phyloP scores from a whole-genome alignment of 2,888 invertebrate species.

The Acleris sparsana region DNA sequence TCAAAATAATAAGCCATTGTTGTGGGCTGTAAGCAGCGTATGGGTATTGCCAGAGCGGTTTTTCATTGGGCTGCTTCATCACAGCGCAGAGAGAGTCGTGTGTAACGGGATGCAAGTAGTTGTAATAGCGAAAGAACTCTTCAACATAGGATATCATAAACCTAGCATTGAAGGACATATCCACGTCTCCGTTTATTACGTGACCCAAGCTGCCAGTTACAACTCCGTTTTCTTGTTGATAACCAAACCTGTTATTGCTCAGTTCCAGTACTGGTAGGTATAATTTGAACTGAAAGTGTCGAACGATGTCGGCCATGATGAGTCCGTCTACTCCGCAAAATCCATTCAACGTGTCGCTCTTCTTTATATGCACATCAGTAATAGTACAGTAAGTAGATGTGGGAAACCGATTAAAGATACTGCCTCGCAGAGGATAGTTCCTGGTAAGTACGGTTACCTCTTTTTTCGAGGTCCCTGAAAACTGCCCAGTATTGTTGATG shows the following conservation, averaged over 20 bases:
- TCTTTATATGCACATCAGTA: conserved; percentile 46
- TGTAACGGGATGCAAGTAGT: conserved; percentile 49
- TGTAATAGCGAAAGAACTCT: conserved; percentile 23
- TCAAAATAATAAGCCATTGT: conserved; percentile 40
- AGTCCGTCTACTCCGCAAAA: conserved; percentile 61
- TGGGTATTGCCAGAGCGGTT: conserved; percentile 56
- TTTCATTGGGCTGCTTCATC: conserved; percentile 43
- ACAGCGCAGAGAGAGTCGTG: conserved; percentile 54
- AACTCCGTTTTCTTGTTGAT: conserved; percentile 37
- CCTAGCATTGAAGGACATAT: conserved; percentile 64
- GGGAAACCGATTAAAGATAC: conserved; percentile 57
- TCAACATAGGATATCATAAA: conserved; percentile 53
- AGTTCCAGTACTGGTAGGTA: conserved; percentile 38
- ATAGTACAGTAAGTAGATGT: conserved; percentile 52
- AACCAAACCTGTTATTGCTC: conserved; percentile 48
- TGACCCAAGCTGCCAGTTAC: conserved; percentile 53
- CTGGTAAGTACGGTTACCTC: conserved; percentile 43
- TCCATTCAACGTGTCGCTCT: conserved; percentile 44
- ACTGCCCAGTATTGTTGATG: conserved; percentile 39
- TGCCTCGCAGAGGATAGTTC: conserved; percentile 53
- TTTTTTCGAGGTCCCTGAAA: conserved; percentile 37
- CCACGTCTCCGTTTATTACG: conserved; percentile 48
- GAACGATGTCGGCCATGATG: conserved; percentile 53
- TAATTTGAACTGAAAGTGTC: conserved; percentile 52
- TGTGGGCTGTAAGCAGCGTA: conserved; percentile 37